phyloP scores from a whole-genome alignment of 1,140 invertebrate genomes.

The Drosophila jambulina region DNA sequence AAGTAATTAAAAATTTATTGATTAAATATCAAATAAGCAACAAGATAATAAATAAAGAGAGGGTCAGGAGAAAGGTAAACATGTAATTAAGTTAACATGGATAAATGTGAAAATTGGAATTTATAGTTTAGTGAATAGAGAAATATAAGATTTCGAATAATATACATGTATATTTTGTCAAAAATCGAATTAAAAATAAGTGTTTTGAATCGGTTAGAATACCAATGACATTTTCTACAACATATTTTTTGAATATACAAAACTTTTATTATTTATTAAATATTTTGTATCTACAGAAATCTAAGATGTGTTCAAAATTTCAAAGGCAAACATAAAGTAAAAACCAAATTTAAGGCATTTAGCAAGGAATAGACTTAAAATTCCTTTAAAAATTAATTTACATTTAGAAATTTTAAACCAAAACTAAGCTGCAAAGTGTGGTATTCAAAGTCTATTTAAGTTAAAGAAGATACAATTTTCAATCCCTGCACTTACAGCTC shows the following conservation, averaged over 20 bases:
- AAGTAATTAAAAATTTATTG: not conserved
- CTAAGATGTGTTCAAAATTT: too few relatives aligned
- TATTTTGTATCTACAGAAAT: too few relatives aligned
- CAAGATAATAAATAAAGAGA: not conserved
- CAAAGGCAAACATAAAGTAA: too few relatives aligned
- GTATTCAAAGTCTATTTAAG: not conserved
- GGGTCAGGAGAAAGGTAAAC: too few relatives aligned
- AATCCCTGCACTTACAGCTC: conserved; percentile 16
- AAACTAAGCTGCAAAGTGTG: not conserved
- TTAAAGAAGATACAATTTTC: not conserved
- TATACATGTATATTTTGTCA: too few relatives aligned
- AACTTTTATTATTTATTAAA: too few relatives aligned
- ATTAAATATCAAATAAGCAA: not conserved
- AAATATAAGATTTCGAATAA: too few relatives aligned
- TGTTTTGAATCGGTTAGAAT: too few relatives aligned
- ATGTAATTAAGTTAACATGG: not conserved
- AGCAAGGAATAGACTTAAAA: not conserved
- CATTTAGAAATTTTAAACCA: not conserved
- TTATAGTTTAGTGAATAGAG: not conserved
- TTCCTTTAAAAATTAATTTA: not conserved
- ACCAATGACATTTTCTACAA: too few relatives aligned
- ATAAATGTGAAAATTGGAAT: not conserved
- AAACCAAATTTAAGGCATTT: too few relatives aligned
- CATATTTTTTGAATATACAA: too few relatives aligned
- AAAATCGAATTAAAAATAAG: too few relatives aligned